Percentiles rank a stretch among this genome's conserved stretches.
Conservation (phyloP, 1,140 invertebrate species). For the Drosophila pruinosa region DNA sequence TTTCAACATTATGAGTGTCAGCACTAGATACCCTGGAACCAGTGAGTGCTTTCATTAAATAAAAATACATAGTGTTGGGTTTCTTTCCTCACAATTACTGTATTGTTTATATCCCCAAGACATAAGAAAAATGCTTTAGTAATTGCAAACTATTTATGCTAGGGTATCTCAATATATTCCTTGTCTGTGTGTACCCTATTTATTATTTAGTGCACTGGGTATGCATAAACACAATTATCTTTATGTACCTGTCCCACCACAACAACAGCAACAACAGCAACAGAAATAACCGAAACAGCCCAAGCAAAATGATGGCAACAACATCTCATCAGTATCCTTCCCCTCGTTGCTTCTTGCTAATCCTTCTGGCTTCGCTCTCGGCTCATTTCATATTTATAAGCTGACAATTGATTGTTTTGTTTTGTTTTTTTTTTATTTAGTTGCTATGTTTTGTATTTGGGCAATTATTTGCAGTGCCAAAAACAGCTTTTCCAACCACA, state of each 20-base stretch:
- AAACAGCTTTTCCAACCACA: constrained; percentile 14
- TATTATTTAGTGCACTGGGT: not conserved
- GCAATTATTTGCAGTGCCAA: constrained; percentile 51
- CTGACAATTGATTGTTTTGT: constrained; percentile 48
- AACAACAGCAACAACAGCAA: not conserved
- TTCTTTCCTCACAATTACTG: too few relatives aligned
- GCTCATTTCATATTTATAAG: constrained; percentile 57
- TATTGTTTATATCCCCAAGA: too few relatives aligned
- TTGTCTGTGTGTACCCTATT: not conserved
- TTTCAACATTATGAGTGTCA: not conserved
- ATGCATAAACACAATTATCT: constrained; percentile 28
- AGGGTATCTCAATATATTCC: too few relatives aligned
- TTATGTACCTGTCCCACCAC: constrained; percentile 22
- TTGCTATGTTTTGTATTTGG: constrained; percentile 19
- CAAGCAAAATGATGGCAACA: constrained; percentile 5
- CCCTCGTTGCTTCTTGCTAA: not conserved
- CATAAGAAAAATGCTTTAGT: too few relatives aligned
- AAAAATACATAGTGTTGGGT: too few relatives aligned
- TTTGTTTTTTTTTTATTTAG: constrained; percentile 3
- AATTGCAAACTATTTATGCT: too few relatives aligned
- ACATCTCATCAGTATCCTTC: not conserved
- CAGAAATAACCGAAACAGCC: not conserved
- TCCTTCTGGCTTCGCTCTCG: not conserved
- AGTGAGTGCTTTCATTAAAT: too few relatives aligned
- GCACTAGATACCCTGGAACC: not conserved